These are phyloP conservation scores for Piezodorus guildinii DNA, from an alignment of 1,140 invertebrate species.

Conservation along the genomic window DNA sequence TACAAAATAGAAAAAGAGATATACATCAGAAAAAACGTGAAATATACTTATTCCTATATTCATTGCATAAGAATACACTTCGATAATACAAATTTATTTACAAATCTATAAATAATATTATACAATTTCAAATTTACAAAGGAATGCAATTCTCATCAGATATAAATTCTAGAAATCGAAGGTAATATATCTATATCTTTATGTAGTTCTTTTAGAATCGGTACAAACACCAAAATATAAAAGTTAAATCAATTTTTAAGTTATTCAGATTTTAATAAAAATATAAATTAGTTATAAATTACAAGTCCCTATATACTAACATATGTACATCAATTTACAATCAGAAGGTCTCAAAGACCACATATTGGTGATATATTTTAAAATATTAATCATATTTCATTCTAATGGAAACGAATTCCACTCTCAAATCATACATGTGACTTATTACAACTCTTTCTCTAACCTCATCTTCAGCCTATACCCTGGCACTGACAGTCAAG, in stretches of 20 bases:
- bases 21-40: constrained; percentile 4
- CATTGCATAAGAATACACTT: not conserved
- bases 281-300: constrained; percentile 18
- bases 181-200: not conserved
- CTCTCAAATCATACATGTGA: not conserved
- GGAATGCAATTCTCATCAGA: constrained; percentile 11
- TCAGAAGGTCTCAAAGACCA: not conserved
- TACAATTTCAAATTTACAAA: constrained; percentile 19
- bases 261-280: constrained; percentile 19
- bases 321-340: constrained; percentile 13
- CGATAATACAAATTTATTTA: constrained; percentile 18
- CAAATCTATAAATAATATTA: constrained; percentile 15
- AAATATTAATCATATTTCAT: not conserved
- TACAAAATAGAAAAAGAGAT: constrained; percentile 10
- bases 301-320: not conserved
- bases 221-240: constrained; percentile 13
- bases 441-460: too few relatives aligned
- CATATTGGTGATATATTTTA: not conserved
- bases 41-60: not conserved
- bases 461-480: too few relatives aligned
- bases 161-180: constrained; percentile 7
- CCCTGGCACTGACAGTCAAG: too few relatives aligned
- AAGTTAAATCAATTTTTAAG: constrained; percentile 1
- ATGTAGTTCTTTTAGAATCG: not conserved
- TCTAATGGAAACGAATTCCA: not conserved